These are phyloP conservation scores for Neosalanx taihuensis DNA, from an alignment of 2,797 vertebrate species.

Conservation along the genomic window DNA sequence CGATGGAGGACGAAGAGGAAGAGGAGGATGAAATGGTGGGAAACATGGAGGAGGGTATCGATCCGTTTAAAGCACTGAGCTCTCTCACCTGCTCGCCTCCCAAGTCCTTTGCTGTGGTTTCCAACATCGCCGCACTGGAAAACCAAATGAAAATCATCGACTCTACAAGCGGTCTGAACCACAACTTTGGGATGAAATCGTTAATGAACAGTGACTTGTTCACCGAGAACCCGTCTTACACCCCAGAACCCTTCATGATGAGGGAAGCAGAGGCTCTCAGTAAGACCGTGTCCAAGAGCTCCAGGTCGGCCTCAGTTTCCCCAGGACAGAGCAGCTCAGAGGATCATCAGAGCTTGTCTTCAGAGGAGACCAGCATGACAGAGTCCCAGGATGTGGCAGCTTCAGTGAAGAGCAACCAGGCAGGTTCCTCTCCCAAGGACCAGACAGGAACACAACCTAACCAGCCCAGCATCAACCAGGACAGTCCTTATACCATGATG, in stretches of 20 bases:
- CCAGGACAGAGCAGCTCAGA: constrained; percentile 78
- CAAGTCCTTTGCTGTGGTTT: constrained; percentile 77
- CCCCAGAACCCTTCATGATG: constrained; percentile 52
- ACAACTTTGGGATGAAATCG: constrained; percentile 72
- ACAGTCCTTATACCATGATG: constrained; percentile 82
- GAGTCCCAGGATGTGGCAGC: constrained; percentile 75
- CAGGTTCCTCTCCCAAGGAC: constrained; percentile 80
- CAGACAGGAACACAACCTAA: constrained; percentile 75
- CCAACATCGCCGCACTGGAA: constrained; percentile 84
- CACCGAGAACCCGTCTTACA: constrained; percentile 72
- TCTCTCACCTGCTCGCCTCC: constrained; percentile 73
- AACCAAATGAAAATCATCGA: constrained; percentile 91
- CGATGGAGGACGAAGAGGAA: constrained; percentile 85
- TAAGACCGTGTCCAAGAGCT: constrained; percentile 79
- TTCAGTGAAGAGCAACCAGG: constrained; percentile 85
- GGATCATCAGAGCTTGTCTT: constrained; percentile 77
- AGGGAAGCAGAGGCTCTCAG: constrained; percentile 79
- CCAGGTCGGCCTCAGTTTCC: constrained; percentile 73
- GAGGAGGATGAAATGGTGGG: constrained; percentile 65
- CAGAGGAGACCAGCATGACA: constrained; percentile 67
- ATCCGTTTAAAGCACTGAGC: constrained; percentile 68
- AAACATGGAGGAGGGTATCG: constrained; percentile 66
- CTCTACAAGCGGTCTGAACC: constrained; percentile 77
- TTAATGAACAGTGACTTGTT: constrained; percentile 78
- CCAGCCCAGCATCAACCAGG: constrained; percentile 83